Evolutionary conservation across 2,797 vertebrate genomes (phyloP).

Genomic region (Cetoscarus ocellatus): DNA sequence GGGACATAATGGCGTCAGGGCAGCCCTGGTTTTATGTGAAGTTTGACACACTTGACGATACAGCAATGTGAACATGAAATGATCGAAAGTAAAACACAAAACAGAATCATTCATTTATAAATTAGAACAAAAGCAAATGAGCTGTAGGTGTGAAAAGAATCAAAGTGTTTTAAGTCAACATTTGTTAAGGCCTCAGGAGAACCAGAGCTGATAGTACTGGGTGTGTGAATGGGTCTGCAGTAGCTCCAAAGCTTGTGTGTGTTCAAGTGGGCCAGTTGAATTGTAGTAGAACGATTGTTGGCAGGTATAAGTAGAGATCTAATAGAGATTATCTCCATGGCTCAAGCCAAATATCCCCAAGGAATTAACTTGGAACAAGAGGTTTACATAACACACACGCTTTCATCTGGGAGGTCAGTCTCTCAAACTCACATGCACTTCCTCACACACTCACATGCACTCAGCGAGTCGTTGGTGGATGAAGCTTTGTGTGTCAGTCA

Average conservation of each 20-base stretch:
- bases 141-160: too few relatives aligned
- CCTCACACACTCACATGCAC: not conserved
- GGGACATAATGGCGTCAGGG: too few relatives aligned
- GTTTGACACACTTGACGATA: too few relatives aligned
- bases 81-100: too few relatives aligned
- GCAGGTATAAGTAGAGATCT: slow-evolving; percentile 58
- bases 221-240: not conserved
- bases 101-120: too few relatives aligned
- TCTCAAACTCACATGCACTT: slow-evolving; percentile 14
- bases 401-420: slow-evolving; percentile 14
- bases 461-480: slow-evolving; percentile 26
- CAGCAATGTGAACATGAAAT: too few relatives aligned
- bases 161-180: not conserved
- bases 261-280: slow-evolving; percentile 10
- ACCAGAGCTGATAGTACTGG: not conserved
- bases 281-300: slow-evolving; percentile 45
- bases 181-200: not conserved
- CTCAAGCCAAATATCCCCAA: slow-evolving; percentile 61
- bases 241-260: not conserved
- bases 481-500: slow-evolving; percentile 65
- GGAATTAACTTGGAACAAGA: slow-evolving; percentile 52
- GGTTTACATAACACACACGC: slow-evolving; percentile 34
- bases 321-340: slow-evolving; percentile 56
- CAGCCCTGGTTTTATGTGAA: too few relatives aligned
- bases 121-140: too few relatives aligned